These are phyloP conservation scores for Thermophis baileyi DNA, from an alignment of 2,113 vertebrate species.

Conservation along the genomic window DNA sequence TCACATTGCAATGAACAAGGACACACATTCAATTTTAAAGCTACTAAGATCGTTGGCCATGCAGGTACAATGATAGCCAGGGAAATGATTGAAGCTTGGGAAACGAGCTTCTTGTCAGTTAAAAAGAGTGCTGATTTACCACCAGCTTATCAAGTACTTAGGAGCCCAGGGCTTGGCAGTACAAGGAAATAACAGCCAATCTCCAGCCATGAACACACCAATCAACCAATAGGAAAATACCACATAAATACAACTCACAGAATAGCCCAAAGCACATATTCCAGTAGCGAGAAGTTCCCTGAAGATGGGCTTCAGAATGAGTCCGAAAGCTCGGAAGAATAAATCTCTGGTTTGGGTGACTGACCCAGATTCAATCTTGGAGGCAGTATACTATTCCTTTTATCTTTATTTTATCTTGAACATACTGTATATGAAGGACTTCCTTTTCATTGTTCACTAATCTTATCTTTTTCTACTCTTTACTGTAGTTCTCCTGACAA, in stretches of 20 bases:
- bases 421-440: background rate
- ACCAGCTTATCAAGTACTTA: background rate
- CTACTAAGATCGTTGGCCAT: background rate
- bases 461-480: background rate
- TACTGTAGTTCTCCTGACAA: background rate
- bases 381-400: background rate
- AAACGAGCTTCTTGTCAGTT: background rate
- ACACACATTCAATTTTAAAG: no score
- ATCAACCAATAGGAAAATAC: background rate
- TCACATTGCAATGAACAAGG: no score
- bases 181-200: background rate
- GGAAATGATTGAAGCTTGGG: no score
- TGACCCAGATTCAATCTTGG: background rate
- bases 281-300: background rate
- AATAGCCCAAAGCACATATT: background rate
- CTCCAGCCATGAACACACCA: background rate
- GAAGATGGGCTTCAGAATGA: background rate
- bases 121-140: background rate
- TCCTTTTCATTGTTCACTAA: background rate
- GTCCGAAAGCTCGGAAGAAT: background rate
- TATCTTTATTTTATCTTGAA: background rate
- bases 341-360: background rate
- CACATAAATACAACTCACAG: background rate
- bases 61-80: background rate
- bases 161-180: background rate